Evolutionary conservation across 2,888 invertebrate genomes (phyloP), one percentile per base, ranked within the genome.

Genomic region (Parochlus steinenii): DNA sequence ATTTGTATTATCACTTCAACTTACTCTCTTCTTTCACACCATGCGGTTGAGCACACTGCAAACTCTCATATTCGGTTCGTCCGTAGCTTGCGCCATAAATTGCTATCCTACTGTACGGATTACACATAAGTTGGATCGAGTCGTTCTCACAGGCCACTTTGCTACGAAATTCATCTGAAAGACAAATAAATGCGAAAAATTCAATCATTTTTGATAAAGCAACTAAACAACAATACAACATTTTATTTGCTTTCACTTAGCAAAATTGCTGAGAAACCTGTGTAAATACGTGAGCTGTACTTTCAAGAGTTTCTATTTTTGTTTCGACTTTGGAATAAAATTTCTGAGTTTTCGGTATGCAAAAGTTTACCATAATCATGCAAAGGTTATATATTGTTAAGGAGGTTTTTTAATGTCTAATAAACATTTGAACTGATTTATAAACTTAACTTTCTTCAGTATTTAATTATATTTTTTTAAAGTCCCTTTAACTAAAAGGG

Each of bases 31-130:
- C 86, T 42, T 76, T 74, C 50, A 85, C 81, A 33, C 85, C 85
- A 51, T 76, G 72, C 1, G 82, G 80, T 53, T 87, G 86, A 1
- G 83, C 82, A 54, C 86, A 87, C 52, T 85, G 83, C 47, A 83
- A 74, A 46, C 82, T 86, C 55, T 87, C 86, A 52, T 82, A 81
- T 53, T 82, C 79, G 0, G 86, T 85, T 42, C 90, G 70, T n/a
- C 93, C 92, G 55, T 83, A 93, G 58, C 81, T 80, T 29, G 92
- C 90, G 30, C 89, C 87, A 62, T 85, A 90, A 48, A 95, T 77
- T 31, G 89, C 90, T 28, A 95, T 78, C 48, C 90, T 70, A 4
- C 79, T 77, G 55, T 82, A 79, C 28, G 81, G 79, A 61, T 81
- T 76, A 62, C 95, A 95, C 54, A 77, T 73, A 52, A 95, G 66